Evolutionary conservation across 2,888 invertebrate species (phyloP).

Genomic region (Synanthedon formicaeformis): DNA sequence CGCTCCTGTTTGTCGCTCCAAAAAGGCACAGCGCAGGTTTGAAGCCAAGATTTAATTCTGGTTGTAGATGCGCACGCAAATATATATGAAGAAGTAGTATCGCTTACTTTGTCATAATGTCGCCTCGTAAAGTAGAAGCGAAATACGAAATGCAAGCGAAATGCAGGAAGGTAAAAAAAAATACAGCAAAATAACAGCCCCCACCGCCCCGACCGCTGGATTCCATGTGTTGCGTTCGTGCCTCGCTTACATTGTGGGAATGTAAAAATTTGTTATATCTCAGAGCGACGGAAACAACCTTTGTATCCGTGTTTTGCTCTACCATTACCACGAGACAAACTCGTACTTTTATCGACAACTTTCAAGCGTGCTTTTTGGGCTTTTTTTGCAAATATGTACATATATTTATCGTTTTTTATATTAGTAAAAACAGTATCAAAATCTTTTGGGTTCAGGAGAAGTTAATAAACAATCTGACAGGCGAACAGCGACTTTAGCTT

Average conservation of each 20-base stretch:
- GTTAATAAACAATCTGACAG: no score
- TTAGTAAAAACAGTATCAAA: no score
- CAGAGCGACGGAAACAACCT: conserved; percentile 27
- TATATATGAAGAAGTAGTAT: background rate
- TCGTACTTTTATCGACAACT: no score
- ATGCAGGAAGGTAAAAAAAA: conserved; percentile 1
- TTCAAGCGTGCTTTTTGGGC: no score
- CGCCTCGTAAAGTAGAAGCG: background rate
- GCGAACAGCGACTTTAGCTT: no score
- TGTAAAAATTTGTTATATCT: conserved; percentile 45
- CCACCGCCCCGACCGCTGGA: background rate
- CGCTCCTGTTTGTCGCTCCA: no score
- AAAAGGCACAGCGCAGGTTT: no score
- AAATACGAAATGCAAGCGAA: background rate
- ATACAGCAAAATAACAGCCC: background rate
- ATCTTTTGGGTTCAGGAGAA: no score
- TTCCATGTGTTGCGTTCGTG: conserved; percentile 30
- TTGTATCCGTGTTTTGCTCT: conserved; percentile 11
- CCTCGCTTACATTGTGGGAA: conserved; percentile 31
- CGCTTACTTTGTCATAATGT: background rate
- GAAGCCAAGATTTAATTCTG: no score
- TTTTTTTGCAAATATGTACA: no score
- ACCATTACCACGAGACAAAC: conserved; percentile 1
- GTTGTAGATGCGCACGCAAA: no score
- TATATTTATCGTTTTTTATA: no score